Evolutionary conservation across 2,888 invertebrate genomes (phyloP), one percentile per base, ranked within the genome.

Genomic region (Hirtodrosophila trivittata): DNA sequence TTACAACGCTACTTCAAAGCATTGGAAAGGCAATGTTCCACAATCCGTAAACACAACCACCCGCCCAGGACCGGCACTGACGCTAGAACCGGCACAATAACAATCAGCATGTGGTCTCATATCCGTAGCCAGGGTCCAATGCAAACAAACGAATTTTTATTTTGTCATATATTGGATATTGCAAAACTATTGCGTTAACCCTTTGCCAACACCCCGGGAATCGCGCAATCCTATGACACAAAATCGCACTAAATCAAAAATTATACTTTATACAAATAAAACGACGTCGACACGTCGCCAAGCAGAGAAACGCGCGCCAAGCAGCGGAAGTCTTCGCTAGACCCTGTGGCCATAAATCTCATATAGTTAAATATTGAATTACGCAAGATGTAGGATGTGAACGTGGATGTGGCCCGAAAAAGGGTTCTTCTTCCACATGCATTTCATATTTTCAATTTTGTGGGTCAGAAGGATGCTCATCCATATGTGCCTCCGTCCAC

Each of bases 331-430:
- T 63, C 41, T 52, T 64, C 56, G 66, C 86, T 67, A 46, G 62
- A 65, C 67, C 78, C 87, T 76, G 73, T 75, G 75, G 85, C 86
- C 75, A 86, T 86, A 88, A 86, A 86, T 86, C 85, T 88, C 80
- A 73, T 70, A 80, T 88, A 88, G 84, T 88, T 80, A 77, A 80
- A 88, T 88, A 87, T 88, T 87, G 87, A 87, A 87, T 88, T 88
- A 88, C 81, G 77, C 80, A 75, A 87, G 81, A 78, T 74, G 47
- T 52, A 35, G 46, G 14, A 37, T 13, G 39, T 60, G 47, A 38
- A 58, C 33, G 46, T 39, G 56, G 18, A 39, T 38, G 42, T 25
- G 46, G 41, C 28, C n/a, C 16, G 30, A 45, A 52, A 70, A 77
- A 77, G 70, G 84, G 77, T 80, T 42, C 26, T 54, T 71, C 52